These are phyloP conservation scores for Saimiri boliviensis DNA, from an alignment of 2,113 vertebrate genomes.

Conservation along the genomic window DNA sequence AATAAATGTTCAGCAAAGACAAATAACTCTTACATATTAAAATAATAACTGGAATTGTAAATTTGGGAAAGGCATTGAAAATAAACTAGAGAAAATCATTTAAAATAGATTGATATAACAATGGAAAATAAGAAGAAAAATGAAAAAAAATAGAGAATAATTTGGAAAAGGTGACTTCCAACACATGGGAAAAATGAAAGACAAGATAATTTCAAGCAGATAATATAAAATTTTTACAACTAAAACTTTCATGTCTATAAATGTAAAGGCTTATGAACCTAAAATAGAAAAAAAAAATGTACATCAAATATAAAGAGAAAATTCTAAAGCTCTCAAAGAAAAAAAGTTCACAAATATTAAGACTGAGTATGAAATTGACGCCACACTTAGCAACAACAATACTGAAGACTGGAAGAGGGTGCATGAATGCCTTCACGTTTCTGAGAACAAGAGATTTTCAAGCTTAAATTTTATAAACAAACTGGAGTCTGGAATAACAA, in stretches of 20 bases:
- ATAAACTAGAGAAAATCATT: neutral
- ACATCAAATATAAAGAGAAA: neutral
- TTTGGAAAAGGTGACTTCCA: neutral
- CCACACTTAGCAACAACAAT: neutral
- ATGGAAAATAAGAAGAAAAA: neutral
- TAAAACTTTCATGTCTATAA: neutral
- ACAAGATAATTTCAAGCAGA: neutral
- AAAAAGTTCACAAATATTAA: neutral
- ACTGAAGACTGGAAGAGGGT: neutral
- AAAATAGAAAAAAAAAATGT: neutral
- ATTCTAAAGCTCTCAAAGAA: neutral
- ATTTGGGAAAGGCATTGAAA: neutral
- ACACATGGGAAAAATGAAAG: neutral
- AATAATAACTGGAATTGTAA: neutral
- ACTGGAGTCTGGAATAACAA: neutral
- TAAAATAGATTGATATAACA: neutral
- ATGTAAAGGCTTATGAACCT: neutral
- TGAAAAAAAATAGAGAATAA: neutral
- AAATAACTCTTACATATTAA: neutral
- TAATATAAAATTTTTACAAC: neutral
- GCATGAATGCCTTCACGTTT: neutral
- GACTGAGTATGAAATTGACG: neutral
- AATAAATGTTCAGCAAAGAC: neutral
- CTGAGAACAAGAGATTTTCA: neutral
- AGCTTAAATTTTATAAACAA: neutral